Base-by-base conservation (phyloP, 2,113 vertebrate species). In the Caretta caretta region DNA sequence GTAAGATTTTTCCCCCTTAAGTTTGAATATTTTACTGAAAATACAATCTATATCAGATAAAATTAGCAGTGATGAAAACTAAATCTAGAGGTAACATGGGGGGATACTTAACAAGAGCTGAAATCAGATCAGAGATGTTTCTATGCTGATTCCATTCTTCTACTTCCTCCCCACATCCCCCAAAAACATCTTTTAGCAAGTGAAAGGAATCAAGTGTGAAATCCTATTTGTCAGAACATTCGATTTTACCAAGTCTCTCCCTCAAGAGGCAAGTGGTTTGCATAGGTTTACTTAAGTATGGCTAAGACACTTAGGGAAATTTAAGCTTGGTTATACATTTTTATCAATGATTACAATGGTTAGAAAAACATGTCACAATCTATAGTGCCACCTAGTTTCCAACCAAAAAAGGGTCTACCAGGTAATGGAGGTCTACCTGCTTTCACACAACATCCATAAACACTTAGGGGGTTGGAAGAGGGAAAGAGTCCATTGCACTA, bases 181-280 rank as follows among this genome's bases (percentile, higher is more conserved):
- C 86, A 27, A 35, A 88, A 87, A 80, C 59, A 90, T 48, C 90
- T 94, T 42, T 20, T 25, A 86, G 13, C 35, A 87, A 91, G 3
- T 29, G n/a, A 84, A 95, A 83, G 56, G 24, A 94, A 69, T 75
- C 81, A 88, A 57, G 76, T 53, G 89, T 69, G 46, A 51, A 97
- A 59, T 86, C 59, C 89, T 92, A 20, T 90, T 86, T 94, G 95
- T 92, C 89, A 93, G 93, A 65, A 86, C 38, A 17, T 84, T 93
- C 75, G 8, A 69, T 59, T 95, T 95, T 95, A 93, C 86, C 93
- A 93, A 93, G n/a, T 19, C 25, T 95, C 62, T 94, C 83, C 65
- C 92, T 93, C 62, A 88, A 96, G 86, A 97, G 88, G 79, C 94
- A 91, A 93, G 89, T 84, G 89, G 92, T 93, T 97, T 96, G 29